Conservation (phyloP, 2,888 invertebrate genomes). For the Camponotus fellah region DNA sequence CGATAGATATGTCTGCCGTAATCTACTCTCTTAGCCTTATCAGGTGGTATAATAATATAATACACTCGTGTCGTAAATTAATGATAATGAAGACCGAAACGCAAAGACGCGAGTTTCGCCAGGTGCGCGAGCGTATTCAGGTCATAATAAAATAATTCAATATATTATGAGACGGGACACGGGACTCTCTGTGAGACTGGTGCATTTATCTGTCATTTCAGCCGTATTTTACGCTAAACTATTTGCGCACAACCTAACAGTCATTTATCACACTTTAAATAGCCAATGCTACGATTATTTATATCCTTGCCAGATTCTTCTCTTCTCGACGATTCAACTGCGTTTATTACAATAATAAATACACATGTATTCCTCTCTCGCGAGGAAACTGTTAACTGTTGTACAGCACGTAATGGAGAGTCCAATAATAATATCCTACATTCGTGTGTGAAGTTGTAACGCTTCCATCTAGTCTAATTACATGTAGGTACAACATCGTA, state of each 20-base stretch:
- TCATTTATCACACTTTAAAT: slow-evolving; percentile 38
- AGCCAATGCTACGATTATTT: slow-evolving; percentile 32
- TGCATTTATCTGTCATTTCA: slow-evolving; percentile 19
- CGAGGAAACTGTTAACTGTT: slow-evolving; percentile 7
- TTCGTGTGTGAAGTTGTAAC: not conserved
- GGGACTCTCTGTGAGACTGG: slow-evolving; percentile 15
- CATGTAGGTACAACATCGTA: not conserved
- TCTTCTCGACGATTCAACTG: slow-evolving; percentile 1
- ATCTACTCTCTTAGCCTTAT: slow-evolving; percentile 69
- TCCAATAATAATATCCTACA: slow-evolving; percentile 42
- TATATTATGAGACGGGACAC: slow-evolving; percentile 26
- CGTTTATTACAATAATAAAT: slow-evolving; percentile 23
- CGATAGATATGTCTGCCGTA: slow-evolving; percentile 46
- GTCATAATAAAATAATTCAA: slow-evolving; percentile 45
- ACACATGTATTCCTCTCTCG: slow-evolving; percentile 2
- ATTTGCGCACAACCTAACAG: slow-evolving; percentile 31
- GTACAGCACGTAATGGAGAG: slow-evolving; percentile 5
- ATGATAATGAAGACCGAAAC: slow-evolving; percentile 64
- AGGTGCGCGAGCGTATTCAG: slow-evolving; percentile 15
- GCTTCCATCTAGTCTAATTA: not conserved
- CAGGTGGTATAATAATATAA: slow-evolving; percentile 56
- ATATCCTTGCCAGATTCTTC: slow-evolving; percentile 12
- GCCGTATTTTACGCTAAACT: slow-evolving; percentile 40
- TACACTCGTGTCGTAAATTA: slow-evolving; percentile 65
- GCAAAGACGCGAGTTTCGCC: slow-evolving; percentile 33